A percentile compares a stretch with the other conserved stretches of the same genome.
Evolutionary conservation across 2,888 invertebrate species (phyloP).

Genomic region (Stenodema calcarata): DNA sequence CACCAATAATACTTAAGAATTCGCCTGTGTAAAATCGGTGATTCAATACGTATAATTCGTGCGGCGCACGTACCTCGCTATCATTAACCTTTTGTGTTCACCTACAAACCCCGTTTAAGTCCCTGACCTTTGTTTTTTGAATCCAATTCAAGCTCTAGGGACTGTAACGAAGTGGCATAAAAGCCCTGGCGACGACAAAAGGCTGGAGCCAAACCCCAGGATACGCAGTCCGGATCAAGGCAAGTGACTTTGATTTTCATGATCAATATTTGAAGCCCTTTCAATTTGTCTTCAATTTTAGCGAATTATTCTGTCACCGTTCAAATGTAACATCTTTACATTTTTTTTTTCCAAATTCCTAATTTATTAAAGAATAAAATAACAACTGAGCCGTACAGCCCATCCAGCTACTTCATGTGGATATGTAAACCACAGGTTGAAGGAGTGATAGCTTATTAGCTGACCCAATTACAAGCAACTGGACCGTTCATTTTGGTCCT

Average conservation of each 20-base stretch:
- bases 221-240: not conserved
- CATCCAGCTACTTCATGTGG: too few species aligned
- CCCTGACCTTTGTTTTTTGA: not conserved
- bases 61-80: not conserved
- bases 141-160: not conserved
- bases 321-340: too few species aligned
- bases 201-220: not conserved
- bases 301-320: too few species aligned
- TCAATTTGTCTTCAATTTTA: not conserved
- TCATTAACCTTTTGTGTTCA: not conserved
- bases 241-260: not conserved
- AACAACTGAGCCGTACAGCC: too few species aligned
- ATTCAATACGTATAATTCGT: not conserved
- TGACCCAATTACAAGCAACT: too few species aligned
- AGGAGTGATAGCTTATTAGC: too few species aligned
- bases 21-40: too few species aligned
- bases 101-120: not conserved
- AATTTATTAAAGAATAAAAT: too few species aligned
- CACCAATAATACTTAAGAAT: too few species aligned
- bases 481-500: too few species aligned
- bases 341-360: too few species aligned
- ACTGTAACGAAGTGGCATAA: not conserved
- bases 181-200: not conserved
- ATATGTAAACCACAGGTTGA: too few species aligned
- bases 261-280: not conserved